Conservation (phyloP, 2,888 invertebrate species). For the Andrena minutula region DNA sequence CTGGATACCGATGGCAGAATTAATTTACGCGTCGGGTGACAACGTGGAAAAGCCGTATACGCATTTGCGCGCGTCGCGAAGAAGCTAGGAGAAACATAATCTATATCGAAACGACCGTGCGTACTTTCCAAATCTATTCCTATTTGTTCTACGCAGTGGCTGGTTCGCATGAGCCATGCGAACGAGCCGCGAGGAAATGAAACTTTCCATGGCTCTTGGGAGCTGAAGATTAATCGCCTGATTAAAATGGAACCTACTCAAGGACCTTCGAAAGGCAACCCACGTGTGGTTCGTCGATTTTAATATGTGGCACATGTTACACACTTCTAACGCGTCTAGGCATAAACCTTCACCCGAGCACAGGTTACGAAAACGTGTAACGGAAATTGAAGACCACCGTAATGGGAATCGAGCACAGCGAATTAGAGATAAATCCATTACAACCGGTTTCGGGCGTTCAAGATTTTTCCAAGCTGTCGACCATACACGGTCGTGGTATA, state of each 20-base stretch:
- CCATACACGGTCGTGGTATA: not conserved
- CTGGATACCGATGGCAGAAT: constrained; percentile 29
- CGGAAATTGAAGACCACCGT: constrained; percentile 45
- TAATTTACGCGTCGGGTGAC: constrained; percentile 23
- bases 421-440: constrained; percentile 48
- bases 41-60: not conserved
- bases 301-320: constrained; percentile 34
- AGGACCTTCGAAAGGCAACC: constrained; percentile 26
- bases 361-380: constrained; percentile 41
- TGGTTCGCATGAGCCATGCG: not conserved
- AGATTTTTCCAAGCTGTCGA: constrained; percentile 29
- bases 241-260: constrained; percentile 5
- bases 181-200: not conserved
- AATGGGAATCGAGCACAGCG: constrained; percentile 19
- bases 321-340: constrained; percentile 26
- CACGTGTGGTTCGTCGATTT: constrained; percentile 5
- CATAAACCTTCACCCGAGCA: constrained; percentile 25
- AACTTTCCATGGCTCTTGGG: constrained; percentile 19
- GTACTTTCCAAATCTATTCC: constrained; percentile 3
- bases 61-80: not conserved
- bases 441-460: constrained; percentile 56
- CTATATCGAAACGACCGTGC: not conserved
- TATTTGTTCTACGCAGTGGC: not conserved
- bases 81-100: not conserved
- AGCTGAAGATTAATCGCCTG: constrained; percentile 1